phyloP scores from a whole-genome alignment of 2,113 vertebrate species.

The Bothrops jararaca region DNA sequence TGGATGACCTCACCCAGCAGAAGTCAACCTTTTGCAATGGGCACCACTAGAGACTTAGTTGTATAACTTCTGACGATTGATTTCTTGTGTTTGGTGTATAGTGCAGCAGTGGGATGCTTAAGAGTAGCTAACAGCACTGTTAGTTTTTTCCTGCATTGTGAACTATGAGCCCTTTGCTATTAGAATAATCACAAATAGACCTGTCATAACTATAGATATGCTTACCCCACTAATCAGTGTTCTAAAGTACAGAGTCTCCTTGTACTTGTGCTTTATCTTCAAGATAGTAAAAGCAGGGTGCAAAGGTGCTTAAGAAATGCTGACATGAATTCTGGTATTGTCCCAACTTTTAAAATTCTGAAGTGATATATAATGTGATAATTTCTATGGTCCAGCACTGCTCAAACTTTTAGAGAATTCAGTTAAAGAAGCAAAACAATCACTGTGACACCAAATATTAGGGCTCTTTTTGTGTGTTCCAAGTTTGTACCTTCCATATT shows the following conservation, averaged over 20 bases:
- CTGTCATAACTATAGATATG: not conserved
- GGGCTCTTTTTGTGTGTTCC: not conserved
- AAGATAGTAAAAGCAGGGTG: constrained; percentile 21
- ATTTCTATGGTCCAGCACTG: not conserved
- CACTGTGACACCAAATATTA: not conserved
- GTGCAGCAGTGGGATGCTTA: not conserved
- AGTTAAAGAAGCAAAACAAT: not conserved
- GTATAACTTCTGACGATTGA: not conserved
- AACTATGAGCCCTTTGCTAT: constrained; percentile 24
- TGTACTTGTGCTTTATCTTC: constrained; percentile 45
- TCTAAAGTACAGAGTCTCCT: constrained; percentile 42
- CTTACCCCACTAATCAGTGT: constrained; percentile 29
- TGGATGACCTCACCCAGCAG: not conserved
- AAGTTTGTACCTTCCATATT: not conserved
- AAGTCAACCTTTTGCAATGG: not conserved
- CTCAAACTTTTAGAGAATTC: not conserved
- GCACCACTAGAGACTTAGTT: not conserved
- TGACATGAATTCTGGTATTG: constrained; percentile 7
- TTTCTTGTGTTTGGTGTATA: not conserved
- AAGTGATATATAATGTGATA: not conserved
- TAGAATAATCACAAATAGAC: constrained; percentile 11
- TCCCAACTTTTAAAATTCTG: not conserved
- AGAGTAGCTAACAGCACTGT: not conserved
- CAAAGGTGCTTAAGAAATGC: constrained; percentile 41
- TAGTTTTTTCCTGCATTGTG: constrained; percentile 7